Conservation (phyloP, 2,113 vertebrate genomes). For the Pseudorhombus dupliciocellatus region DNA sequence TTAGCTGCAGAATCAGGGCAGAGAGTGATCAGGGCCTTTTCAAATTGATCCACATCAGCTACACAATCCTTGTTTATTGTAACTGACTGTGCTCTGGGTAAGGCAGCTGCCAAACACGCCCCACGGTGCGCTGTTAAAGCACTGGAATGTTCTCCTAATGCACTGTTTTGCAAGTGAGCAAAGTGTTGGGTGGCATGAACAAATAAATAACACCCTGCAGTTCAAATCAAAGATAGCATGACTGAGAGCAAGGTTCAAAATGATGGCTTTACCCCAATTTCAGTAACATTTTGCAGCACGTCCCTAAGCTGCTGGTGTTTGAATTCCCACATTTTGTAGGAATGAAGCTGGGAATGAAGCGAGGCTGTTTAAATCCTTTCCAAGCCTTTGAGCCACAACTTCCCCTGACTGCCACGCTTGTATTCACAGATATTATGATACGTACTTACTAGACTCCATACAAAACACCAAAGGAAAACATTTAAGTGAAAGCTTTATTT, state of each 20-base stretch:
- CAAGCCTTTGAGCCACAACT: background rate
- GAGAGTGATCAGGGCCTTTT: constrained; percentile 24
- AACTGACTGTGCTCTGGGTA: constrained; percentile 17
- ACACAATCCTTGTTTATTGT: constrained; percentile 45
- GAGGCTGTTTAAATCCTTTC: background rate
- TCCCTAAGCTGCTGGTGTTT: constrained; percentile 6
- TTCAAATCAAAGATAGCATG: constrained; percentile 19
- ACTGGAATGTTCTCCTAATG: constrained; percentile 48
- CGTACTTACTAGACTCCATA: background rate
- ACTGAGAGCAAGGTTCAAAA: constrained; percentile 15
- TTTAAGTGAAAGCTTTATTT: background rate
- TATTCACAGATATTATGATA: background rate
- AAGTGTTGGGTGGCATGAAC: constrained; percentile 23
- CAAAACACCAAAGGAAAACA: background rate
- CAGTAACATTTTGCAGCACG: background rate
- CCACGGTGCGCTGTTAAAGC: constrained; percentile 37
- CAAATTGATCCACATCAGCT: constrained; percentile 38
- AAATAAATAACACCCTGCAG: constrained; percentile 31
- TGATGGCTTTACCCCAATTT: background rate
- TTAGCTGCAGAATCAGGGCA: constrained; percentile 39
- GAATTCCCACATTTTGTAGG: constrained; percentile 7
- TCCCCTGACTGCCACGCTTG: background rate
- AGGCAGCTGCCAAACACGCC: constrained; percentile 32
- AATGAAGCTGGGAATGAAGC: constrained; percentile 9
- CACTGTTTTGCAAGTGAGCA: constrained; percentile 32